Base-by-base conservation (phyloP, 1,140 invertebrate species). In the Aphis gossypii region DNA sequence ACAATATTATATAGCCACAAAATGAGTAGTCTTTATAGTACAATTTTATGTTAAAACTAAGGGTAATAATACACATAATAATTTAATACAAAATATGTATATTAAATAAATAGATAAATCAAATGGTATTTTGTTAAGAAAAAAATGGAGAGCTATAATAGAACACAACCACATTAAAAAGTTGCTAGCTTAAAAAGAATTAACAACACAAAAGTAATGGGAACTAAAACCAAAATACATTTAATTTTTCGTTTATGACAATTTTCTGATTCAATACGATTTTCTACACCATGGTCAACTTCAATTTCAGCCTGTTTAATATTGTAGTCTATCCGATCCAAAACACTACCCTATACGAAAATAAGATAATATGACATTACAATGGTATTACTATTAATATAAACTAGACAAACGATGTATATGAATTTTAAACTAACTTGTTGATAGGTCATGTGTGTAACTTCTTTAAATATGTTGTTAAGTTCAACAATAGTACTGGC, bases 291-390 rank as follows among this genome's bases (percentile, higher is more conserved):
- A 95, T 98, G 97, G 41, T 97, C 96, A 0, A 99, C 98, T 94
- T 98, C 97, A 0, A 97, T 96, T 94, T 98, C 97, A 0, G 98
- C 98, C 95, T 98, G 97, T 95, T 99, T 98, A 84, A 99, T 97
- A 95, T 99, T 99, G 95, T 98, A 99, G 95, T 99, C 99, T 94
- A 99, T 99, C 92, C 98, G 96, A 95, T 99, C 98, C 94, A 99
- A 96, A 23, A 99, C 96, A 20, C 98, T 98, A 18, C 98, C 98
- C 96, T 99, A 97, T 99, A 97, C 94, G 95, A 95, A 88, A 94
- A 94, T 11, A 2, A 86, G 11, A 30, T n/a, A 48, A 60, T 60
- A 9, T 30, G 20, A 18, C 48, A 48, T 48, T 60, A 25, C 8
- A 48, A 48, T 20, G 20, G n/a, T 87, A 51, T 18, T 51, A 51